phyloP scores from a whole-genome alignment of 1,140 invertebrate genomes.

The Diabrotica virgifera region DNA sequence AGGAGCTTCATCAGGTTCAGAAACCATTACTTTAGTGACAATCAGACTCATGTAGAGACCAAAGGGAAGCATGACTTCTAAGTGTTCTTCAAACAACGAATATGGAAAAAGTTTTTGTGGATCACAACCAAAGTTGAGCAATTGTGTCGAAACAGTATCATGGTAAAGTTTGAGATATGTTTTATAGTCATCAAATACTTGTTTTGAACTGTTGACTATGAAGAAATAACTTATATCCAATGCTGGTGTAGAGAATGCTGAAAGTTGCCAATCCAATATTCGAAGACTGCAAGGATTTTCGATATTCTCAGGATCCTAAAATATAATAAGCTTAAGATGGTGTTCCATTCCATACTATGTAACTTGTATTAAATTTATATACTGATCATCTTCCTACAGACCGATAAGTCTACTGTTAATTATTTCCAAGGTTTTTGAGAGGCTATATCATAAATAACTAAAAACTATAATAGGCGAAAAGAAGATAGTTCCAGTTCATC shows the following conservation, averaged over 20 bases:
- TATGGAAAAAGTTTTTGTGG: constrained; percentile 9
- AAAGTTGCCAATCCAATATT: constrained; percentile 12
- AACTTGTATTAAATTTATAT: too few species aligned
- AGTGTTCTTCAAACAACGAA: not conserved
- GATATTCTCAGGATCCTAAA: too few species aligned
- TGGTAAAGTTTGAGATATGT: constrained; percentile 6
- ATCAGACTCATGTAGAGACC: constrained; percentile 45
- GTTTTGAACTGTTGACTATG: not conserved
- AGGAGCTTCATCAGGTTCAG: constrained; percentile 14
- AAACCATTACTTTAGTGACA: constrained; percentile 35
- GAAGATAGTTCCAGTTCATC: too few species aligned
- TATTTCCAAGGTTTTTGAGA: too few species aligned
- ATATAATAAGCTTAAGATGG: too few species aligned
- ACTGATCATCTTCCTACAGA: too few species aligned
- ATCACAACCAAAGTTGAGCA: constrained; percentile 2
- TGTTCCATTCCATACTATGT: too few species aligned
- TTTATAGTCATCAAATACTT: constrained; percentile 8
- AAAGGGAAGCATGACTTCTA: constrained; percentile 11
- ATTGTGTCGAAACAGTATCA: not conserved
- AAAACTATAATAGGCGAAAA: too few species aligned
- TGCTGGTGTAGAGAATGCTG: not conserved
- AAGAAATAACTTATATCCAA: not conserved
- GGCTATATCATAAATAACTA: too few species aligned
- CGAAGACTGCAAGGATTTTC: not conserved
- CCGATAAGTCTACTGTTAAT: too few species aligned